Evolutionary conservation across 1,140 invertebrate species (phyloP), one percentile per base, ranked within the genome.

Genomic region (Cherax quadricarinatus): DNA sequence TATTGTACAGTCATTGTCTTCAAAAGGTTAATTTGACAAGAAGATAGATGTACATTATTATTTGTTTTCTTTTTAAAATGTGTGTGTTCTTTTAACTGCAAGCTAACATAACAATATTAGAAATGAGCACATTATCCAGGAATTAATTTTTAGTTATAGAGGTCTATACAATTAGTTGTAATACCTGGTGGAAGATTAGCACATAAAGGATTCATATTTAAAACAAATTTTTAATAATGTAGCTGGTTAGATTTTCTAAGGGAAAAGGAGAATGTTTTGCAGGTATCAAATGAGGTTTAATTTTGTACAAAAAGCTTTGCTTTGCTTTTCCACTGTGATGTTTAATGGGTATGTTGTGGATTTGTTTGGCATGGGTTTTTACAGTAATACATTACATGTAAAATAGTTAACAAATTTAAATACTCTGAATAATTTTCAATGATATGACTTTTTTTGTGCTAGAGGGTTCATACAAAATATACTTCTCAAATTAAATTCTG

Each of bases 241-340:
- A 30, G 70, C 70, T 75, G 9, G 14, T 75, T 21, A 75, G 70
- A 30, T 75, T 75, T 75, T 30, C 9, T 21, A 75, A 9, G 24
- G 16, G 21, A 51, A n/a, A 51, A 82, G 53, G 18, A 60, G 24
- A 83, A 21, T 41, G n/a, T 9, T 57, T 18, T 83, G 14, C 24
- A 57, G 81, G 51, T 24, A 16, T 53, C 16, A 16, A 21, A n/a
- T 24, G 81, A 12, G 21, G 21, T 83, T 53, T 83, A 18, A 83
- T 57, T 83, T 83, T 83, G 51, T 57, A 51, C 81, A 83, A 4
- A 51, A 82, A 83, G 57, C 30, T 51, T 83, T 53, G 81, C 81
- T 83, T 83, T 83, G 48, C 81, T 57, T 60, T 53, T 53, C 51
- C 51, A 83, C 30, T 83, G 30, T 30, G 24, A 30, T 60, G 57